Base-by-base conservation (phyloP, 2,888 invertebrate genomes). In the Chirona hameri region DNA sequence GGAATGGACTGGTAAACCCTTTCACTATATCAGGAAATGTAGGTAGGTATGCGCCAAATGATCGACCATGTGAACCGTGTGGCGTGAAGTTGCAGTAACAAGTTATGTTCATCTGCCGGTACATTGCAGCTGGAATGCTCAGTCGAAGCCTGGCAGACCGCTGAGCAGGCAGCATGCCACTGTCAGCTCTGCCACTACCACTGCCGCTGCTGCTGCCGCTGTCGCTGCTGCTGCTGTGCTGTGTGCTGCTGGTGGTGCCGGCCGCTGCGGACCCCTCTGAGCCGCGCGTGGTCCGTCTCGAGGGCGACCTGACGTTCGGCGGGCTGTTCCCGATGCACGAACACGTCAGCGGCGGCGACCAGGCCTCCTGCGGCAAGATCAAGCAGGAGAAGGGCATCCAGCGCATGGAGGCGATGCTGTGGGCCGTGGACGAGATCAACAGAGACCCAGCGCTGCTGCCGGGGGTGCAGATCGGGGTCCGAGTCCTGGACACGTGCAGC, bases 401-500 rank as follows among this genome's bases (percentile, higher is more conserved):
- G 85, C 86, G 89, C 48, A 86, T 89, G 87, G 88, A 89, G 83
- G 89, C 89, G 21, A 90, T 90, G 89, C 85, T 90, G 39, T 90
- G 87, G 85, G 89, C 89, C 46, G 83, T 89, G 82, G 88, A 89
- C 82, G 85, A 86, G 82, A 87, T 89, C 83, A 89, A 89, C 85
- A 69, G 83, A 4, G 86, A 86, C 76, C 79, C 83, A 21, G 57
- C 82, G 14, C 85, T 87, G 48, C 84, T 87, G 81, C 86, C 87
- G 69, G 86, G 86, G 81, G 84, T 87, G 81, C 85, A 85, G 9
- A 82, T 87, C 48, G 85, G 89, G 7, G 88, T 88, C 18, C 87
- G 87, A 48, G 88, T 90, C 69, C 86, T 88, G 82, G 90, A 90
- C 86, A 90, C 90, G 0, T 90, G 91, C 86, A 90, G 90, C 5